phyloP scores from a whole-genome alignment of 2,797 vertebrate genomes.

The Anisognathus igniventris region DNA sequence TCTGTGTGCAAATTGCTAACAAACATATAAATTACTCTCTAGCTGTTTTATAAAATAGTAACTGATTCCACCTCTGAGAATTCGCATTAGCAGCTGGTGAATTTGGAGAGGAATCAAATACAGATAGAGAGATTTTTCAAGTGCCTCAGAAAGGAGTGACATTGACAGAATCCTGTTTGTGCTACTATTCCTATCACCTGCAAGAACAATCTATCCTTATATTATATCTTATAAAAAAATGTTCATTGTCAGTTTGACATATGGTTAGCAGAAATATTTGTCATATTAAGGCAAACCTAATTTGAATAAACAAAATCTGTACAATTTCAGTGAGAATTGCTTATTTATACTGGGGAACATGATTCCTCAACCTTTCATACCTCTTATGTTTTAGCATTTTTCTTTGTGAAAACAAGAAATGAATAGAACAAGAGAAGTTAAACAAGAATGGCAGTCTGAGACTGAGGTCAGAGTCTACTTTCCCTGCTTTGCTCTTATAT shows the following conservation, averaged over 20 bases:
- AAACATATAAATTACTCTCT: not conserved
- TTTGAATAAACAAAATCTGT: not conserved
- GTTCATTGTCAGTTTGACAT: not conserved
- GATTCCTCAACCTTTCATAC: not conserved
- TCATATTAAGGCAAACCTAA: not conserved
- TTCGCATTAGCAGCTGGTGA: not conserved
- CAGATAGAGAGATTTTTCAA: not conserved
- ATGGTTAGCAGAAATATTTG: not conserved
- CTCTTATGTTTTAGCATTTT: not conserved
- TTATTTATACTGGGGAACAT: not conserved
- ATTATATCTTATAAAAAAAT: not conserved
- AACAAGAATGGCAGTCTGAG: not conserved
- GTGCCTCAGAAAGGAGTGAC: not conserved
- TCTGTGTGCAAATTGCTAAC: not conserved
- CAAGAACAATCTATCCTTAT: not conserved
- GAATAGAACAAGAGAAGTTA: not conserved
- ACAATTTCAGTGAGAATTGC: not conserved
- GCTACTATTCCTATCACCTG: not conserved
- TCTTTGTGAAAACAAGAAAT: not conserved
- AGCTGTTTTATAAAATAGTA: not conserved
- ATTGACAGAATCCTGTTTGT: not conserved
- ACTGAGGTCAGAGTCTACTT: not conserved
- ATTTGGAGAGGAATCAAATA: not conserved
- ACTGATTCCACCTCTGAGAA: not conserved
- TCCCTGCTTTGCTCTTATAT: not conserved